phyloP scores from a whole-genome alignment of 2,888 invertebrate genomes.

The Baccha elongata region DNA sequence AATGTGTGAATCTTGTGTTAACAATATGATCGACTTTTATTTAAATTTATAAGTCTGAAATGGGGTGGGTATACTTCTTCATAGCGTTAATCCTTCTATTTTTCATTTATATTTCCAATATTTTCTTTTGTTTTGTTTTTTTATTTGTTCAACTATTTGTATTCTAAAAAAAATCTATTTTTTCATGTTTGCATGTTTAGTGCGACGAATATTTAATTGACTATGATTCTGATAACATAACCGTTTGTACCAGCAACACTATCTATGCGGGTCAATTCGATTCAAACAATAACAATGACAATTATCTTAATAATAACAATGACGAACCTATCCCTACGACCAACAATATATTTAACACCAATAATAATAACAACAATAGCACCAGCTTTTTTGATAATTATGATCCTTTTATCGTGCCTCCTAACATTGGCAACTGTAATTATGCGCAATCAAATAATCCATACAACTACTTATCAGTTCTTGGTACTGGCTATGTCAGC shows the following conservation, averaged over 20 bases:
- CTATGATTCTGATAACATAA: constrained; percentile 76
- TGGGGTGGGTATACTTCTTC: constrained; percentile 4
- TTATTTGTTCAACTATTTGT: constrained; percentile 49
- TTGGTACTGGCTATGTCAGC: constrained; percentile 42
- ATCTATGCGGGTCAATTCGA: constrained; percentile 65
- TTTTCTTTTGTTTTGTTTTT: constrained; percentile 46
- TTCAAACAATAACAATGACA: constrained; percentile 61
- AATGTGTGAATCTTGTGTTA: no score
- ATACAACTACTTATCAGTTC: constrained; percentile 36
- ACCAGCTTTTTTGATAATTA: constrained; percentile 35
- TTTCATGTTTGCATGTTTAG: constrained; percentile 75
- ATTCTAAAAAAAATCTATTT: constrained; percentile 51
- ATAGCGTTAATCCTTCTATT: constrained; percentile 1
- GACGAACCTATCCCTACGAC: constrained; percentile 67
- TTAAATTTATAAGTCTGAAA: background rate
- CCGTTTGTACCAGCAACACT: constrained; percentile 73
- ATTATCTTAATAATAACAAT: constrained; percentile 63
- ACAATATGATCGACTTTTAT: no score
- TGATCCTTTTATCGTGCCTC: constrained; percentile 57
- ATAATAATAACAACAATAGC: constrained; percentile 24
- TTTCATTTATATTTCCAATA: constrained; percentile 62
- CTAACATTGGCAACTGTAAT: constrained; percentile 29
- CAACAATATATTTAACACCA: constrained; percentile 32
- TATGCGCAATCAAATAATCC: constrained; percentile 31
- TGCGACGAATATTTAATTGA: constrained; percentile 76